Base-by-base conservation (phyloP, 2,888 invertebrate species). In the Anthophora plumipes region DNA sequence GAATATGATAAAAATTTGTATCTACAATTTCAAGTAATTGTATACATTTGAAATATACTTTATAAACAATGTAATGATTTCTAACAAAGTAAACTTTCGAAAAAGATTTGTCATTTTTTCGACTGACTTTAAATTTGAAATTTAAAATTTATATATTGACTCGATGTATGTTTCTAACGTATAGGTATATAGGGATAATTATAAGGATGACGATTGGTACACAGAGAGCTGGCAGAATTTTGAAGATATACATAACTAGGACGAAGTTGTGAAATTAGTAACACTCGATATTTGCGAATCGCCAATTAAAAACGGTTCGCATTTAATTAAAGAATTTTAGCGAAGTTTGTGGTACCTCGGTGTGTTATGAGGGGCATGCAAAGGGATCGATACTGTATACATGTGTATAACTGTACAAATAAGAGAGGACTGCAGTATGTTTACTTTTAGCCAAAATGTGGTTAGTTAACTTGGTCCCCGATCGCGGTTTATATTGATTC, bases 251-350 rank as follows among this genome's bases (percentile, higher is more conserved):
- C n/a, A 83, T 84, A 90, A 90, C 87, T 89, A 72, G 88, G 86
- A 83, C 89, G 86, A 88, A 87, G 85, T 80, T 83, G 78, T 74
- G 71, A 89, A 90, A 90, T 90, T 85, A 88, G 90, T 86, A 83
- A 80, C 77, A 84, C 85, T 85, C 85, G 79, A 67, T 74, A 77
- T 84, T 83, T 84, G 80, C 78, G 81, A 70, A 88, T 78, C 82
- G 69, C 85, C 88, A 89, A 91, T 91, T 89, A 89, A 91, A 91
- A 91, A 89, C 86, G 89, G 89, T 89, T 91, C 88, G 85, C 87
- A 90, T 89, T 90, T 90, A 89, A 91, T 91, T 90, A 89, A 89
- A 91, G 85, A 84, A 83, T 86, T 88, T 85, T 79, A 72, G 63
- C 63, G 25, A 71, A 55, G 54, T 64, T 61, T 71, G 37, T 63